Percentiles rank a stretch among this genome's conserved stretches.
Evolutionary conservation across 2,113 vertebrate genomes (phyloP).

Genomic region (Actenoides hombroni): DNA sequence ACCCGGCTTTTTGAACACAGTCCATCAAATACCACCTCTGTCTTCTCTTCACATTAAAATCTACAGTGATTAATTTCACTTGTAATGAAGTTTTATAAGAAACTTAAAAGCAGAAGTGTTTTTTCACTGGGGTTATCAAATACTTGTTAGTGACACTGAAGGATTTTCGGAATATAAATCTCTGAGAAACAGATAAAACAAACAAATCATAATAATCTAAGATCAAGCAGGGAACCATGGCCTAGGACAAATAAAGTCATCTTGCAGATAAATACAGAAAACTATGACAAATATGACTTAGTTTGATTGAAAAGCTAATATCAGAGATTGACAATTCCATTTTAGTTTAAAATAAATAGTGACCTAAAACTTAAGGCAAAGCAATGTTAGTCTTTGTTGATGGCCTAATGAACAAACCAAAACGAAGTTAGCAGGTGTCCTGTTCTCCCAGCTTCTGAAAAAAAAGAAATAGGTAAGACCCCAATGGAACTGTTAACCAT

Average conservation of each 20-base stretch:
- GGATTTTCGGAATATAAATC: slow-evolving; percentile 64
- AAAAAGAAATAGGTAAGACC: background rate
- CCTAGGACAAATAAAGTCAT: slow-evolving; percentile 52
- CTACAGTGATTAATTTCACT: slow-evolving; percentile 80
- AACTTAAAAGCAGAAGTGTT: slow-evolving; percentile 53
- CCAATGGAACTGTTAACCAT: background rate
- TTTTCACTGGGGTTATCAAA: slow-evolving; percentile 65
- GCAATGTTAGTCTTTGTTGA: background rate
- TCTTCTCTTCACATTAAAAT: slow-evolving; percentile 77
- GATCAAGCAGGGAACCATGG: slow-evolving; percentile 6
- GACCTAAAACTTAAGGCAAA: background rate
- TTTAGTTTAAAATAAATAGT: background rate
- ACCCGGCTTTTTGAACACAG: slow-evolving; percentile 58
- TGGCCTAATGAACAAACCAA: background rate
- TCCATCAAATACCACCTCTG: slow-evolving; percentile 57
- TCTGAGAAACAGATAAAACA: slow-evolving; percentile 44
- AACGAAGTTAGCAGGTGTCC: background rate
- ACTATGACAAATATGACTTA: slow-evolving; percentile 54
- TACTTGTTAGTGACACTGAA: slow-evolving; percentile 37
- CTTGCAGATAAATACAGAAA: slow-evolving; percentile 30
- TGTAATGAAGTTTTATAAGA: slow-evolving; percentile 73
- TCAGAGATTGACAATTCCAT: background rate
- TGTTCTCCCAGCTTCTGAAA: background rate
- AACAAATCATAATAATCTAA: slow-evolving; percentile 59
- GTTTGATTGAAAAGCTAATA: slow-evolving; percentile 40